These are phyloP conservation scores for Eupithecia abbreviata DNA, from an alignment of 2,888 invertebrate genomes.

Conservation along the genomic window DNA sequence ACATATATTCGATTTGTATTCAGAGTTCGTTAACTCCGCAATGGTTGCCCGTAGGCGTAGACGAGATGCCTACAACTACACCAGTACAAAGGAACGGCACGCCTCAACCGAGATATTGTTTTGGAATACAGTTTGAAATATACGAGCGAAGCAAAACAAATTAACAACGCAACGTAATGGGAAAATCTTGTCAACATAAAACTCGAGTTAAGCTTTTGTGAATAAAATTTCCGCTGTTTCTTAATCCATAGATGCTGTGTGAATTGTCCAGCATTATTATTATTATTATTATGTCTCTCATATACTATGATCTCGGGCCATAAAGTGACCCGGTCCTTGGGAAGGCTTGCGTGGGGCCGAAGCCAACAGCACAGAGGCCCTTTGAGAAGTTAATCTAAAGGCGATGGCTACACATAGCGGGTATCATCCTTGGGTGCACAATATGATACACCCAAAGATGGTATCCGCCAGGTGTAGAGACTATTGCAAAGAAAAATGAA, in stretches of 20 bases:
- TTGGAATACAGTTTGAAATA: slow-evolving; percentile 26
- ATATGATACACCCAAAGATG: no score
- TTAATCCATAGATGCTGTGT: not conserved
- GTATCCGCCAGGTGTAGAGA: no score
- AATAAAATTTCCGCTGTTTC: slow-evolving; percentile 2
- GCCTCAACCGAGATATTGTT: slow-evolving; percentile 35
- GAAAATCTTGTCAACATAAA: slow-evolving; percentile 3
- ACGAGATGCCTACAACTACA: slow-evolving; percentile 32
- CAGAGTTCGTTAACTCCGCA: slow-evolving; percentile 74
- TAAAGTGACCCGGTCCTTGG: no score
- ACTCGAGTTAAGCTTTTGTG: not conserved
- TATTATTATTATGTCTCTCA: no score
- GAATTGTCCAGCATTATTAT: no score
- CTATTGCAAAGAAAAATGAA: no score
- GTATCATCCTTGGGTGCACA: no score
- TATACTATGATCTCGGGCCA: no score
- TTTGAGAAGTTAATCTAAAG: no score
- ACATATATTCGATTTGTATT: slow-evolving; percentile 70
- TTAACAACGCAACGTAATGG: slow-evolving; percentile 29
- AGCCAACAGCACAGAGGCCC: no score
- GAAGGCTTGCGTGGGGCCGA: no score
- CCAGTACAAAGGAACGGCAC: slow-evolving; percentile 20
- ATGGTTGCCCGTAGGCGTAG: slow-evolving; percentile 65
- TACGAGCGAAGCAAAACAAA: slow-evolving; percentile 1
- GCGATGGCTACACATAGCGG: no score